phyloP scores from a whole-genome alignment of 1,140 invertebrate species.

The Calliopsis andreniformis region DNA sequence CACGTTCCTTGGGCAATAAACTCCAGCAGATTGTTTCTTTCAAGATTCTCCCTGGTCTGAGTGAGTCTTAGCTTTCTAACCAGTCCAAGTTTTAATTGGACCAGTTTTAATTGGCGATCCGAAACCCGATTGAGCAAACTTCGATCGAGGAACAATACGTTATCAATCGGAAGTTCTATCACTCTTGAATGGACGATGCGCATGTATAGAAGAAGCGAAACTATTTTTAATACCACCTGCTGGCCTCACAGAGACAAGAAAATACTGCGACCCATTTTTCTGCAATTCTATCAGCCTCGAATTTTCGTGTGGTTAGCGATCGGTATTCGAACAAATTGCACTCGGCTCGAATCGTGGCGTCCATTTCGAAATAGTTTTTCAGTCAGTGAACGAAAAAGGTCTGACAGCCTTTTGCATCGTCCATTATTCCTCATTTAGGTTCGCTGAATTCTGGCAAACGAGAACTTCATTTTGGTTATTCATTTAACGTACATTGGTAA shows the following conservation, averaged over 20 bases:
- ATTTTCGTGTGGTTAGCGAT: not conserved
- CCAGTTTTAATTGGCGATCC: too few relatives aligned
- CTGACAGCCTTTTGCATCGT: not conserved
- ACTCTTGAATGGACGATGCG: not conserved
- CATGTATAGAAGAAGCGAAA: not conserved
- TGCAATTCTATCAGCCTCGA: not conserved
- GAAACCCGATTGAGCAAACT: not conserved
- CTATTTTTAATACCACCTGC: not conserved
- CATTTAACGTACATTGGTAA: not conserved
- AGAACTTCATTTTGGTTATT: not conserved
- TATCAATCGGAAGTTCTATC: not conserved
- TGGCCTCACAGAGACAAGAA: not conserved
- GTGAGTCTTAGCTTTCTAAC: slow-evolving; percentile 1
- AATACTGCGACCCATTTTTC: not conserved
- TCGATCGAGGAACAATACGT: not conserved
- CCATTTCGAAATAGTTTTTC: slow-evolving; percentile 3
- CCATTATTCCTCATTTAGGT: slow-evolving; percentile 12
- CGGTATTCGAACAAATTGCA: not conserved
- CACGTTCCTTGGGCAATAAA: too few relatives aligned
- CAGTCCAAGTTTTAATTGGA: slow-evolving; percentile 9
- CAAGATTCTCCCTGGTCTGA: not conserved
- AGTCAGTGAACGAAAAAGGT: not conserved
- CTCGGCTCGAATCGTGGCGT: not conserved
- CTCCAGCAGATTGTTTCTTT: too few relatives aligned
- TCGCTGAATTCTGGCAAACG: not conserved